Percentiles rank a stretch among this genome's conserved stretches.
Conservation (phyloP, 2,888 invertebrate genomes). For the Altica lythri region DNA sequence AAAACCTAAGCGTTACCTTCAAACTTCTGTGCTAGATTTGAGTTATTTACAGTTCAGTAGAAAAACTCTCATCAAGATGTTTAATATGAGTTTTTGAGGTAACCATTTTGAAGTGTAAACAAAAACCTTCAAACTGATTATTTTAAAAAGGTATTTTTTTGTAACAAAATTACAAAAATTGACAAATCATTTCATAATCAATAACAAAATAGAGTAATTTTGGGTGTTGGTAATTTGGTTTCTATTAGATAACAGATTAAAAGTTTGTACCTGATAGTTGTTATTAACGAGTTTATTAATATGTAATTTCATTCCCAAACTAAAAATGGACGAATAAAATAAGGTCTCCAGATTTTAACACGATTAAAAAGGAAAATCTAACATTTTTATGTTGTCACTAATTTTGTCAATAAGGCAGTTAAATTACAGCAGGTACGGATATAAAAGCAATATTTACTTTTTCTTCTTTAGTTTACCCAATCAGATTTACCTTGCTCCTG, state of each 20-base stretch:
- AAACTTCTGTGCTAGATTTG: too few relatives aligned
- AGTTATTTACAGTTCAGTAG: too few relatives aligned
- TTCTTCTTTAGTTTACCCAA: neutral
- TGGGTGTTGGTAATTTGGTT: constrained; percentile 3
- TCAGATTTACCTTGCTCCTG: neutral
- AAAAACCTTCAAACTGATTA: too few relatives aligned
- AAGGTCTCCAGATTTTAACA: neutral
- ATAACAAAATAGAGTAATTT: too few relatives aligned
- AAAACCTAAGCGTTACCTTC: too few relatives aligned
- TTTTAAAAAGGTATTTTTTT: too few relatives aligned
- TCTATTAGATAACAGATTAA: constrained; percentile 4
- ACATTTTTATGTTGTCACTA: neutral
- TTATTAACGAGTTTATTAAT: constrained; percentile 8
- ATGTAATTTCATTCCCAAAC: constrained; percentile 4
- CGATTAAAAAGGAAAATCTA: neutral
- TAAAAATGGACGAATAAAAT: neutral
- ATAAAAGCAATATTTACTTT: neutral
- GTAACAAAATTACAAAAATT: too few relatives aligned
- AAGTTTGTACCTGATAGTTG: constrained; percentile 4
- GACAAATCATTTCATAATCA: too few relatives aligned
- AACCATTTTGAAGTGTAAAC: too few relatives aligned
- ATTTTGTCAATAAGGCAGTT: neutral
- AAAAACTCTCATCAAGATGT: too few relatives aligned
- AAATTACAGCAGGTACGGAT: neutral
- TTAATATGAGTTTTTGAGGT: too few relatives aligned